Evolutionary conservation across 92 coral and sea anemone species (phyloP), one percentile per base, ranked within the genome.

Genomic region (Epizoanthus scotinus): DNA sequence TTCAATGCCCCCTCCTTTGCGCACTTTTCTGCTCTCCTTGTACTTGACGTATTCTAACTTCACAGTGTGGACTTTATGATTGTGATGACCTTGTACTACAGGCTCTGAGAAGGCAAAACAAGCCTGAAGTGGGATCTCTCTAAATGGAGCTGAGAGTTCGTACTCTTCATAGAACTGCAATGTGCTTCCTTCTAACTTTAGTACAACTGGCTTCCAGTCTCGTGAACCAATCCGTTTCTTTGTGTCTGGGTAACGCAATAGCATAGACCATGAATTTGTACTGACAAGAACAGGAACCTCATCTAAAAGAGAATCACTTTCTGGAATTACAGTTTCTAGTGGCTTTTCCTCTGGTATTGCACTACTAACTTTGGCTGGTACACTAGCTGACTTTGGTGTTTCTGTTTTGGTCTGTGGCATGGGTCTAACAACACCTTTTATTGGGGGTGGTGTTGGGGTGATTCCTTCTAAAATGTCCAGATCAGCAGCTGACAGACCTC

Each of bases 101-200:
- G 91, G 87, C 17, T 77, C 64, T 19, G 98, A 88, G 73, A 93
- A 87, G 52, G 86, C 94, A 82, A 93, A 96, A 79, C 92, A 91
- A 27, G 96, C 97, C 63, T 96, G 99, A 25, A 96, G 86, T 24
- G 99, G 95, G 24, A 96, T 90, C 67, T 96, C 99, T 62, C 98
- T 87, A 57, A 96, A 96, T 29, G 99, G 99, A 18, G 96, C 96
- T 29, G 99, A 96, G 53, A 88, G 86, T 65, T 96, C 98, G 82
- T 93, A 90, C 59, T 96, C 99, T 68, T 96, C 94, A 77, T 78
- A 96, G 24, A 96, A 85, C 75, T 93, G 92, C 69, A 96, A 61
- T 21, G 97, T 92, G 55, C 91, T 91, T 52, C 99, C 98, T 47
- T 87, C 98, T 19, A 96, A 80, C 78, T 94, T 94, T 26, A 96